Evolutionary conservation across 2,113 vertebrate genomes (phyloP), one percentile per base, ranked within the genome.

Genomic region (Ammospiza nelsoni): DNA sequence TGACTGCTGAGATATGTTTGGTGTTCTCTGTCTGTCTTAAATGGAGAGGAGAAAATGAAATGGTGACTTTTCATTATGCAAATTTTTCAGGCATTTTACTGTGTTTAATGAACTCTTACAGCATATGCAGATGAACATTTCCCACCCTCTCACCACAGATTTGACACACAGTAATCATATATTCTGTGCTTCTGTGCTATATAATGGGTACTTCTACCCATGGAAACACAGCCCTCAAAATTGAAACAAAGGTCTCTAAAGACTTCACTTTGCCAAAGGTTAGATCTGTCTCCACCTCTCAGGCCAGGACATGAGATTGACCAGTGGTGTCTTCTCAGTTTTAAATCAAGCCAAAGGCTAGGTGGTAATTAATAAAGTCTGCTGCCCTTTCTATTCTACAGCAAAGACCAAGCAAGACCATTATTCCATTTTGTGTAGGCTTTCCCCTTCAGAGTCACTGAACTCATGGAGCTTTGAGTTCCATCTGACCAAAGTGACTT

Each of bases 101-200:
- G 74, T 23, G 16, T 91, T 95, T 94, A 66, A 90, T 97, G 84
- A 96, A 63, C 58, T 94, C 44, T 62, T 95, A 44, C 12, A 94
- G 68, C 77, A 95, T 88, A 94, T 91, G 96, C 83, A 94, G 84
- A 88, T 97, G 85, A 96, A 67, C 63, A 61, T 83, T 96, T 96
- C 68, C 87, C 89, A 96, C 91, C 67, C 35, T 6, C 90, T 88
- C 54, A 84, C 41, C 92, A 77, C 48, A 81, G 71, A 95, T 93
- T 73, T 88, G 89, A 67, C 95, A 91, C 74, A 94, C 33, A 33
- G 28, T 74, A 65, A 94, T 95, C 68, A 44, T 80, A 76, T 76
- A 90, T 90, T 91, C 86, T 75, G 22, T 87, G 76, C 94, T 90
- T 91, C 86, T 75, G 22, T 87, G 76, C 94, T 88, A 5, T 90